A percentile compares a stretch with the other conserved stretches of the same genome.
Conservation (phyloP, 2,113 vertebrate species). For the Carassius gibelio region DNA sequence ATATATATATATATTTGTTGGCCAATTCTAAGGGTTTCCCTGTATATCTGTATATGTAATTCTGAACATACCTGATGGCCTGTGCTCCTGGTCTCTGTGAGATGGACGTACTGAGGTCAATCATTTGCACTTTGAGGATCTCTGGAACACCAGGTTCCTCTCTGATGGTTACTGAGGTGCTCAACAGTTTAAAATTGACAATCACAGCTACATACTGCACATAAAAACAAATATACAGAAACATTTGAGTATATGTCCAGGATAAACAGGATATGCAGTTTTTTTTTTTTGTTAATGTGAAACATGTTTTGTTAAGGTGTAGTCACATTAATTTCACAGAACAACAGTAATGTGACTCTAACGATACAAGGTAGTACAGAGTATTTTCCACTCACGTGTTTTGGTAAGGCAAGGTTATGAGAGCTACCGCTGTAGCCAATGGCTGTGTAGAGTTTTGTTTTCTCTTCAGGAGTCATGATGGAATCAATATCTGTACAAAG, state of each 20-base stretch:
- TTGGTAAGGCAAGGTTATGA: constrained; percentile 83
- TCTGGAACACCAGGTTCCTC: constrained; percentile 85
- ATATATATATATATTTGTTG: not conserved
- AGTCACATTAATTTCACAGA: not conserved
- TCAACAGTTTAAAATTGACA: constrained; percentile 86
- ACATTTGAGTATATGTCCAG: not conserved
- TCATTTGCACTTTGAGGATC: constrained; percentile 90
- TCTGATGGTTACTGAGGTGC: constrained; percentile 87
- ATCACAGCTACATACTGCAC: constrained; percentile 88
- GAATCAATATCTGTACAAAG: constrained; percentile 83
- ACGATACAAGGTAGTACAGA: not conserved
- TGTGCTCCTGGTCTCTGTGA: constrained; percentile 93
- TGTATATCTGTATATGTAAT: not conserved
- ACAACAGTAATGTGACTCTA: not conserved
- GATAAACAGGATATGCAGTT: not conserved
- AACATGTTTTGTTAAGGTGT: not conserved
- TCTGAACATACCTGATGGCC: constrained; percentile 84
- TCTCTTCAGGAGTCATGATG: constrained; percentile 90
- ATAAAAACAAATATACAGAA: constrained; percentile 3
- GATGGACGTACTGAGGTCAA: constrained; percentile 86
- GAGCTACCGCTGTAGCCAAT: constrained; percentile 95
- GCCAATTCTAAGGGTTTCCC: not conserved
- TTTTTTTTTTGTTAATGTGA: not conserved
- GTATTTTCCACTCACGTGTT: constrained; percentile 49
- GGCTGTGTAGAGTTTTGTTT: constrained; percentile 91